These are phyloP conservation scores for Nymphalis c-album DNA, from an alignment of 2,888 invertebrate species.

Conservation along the genomic window DNA sequence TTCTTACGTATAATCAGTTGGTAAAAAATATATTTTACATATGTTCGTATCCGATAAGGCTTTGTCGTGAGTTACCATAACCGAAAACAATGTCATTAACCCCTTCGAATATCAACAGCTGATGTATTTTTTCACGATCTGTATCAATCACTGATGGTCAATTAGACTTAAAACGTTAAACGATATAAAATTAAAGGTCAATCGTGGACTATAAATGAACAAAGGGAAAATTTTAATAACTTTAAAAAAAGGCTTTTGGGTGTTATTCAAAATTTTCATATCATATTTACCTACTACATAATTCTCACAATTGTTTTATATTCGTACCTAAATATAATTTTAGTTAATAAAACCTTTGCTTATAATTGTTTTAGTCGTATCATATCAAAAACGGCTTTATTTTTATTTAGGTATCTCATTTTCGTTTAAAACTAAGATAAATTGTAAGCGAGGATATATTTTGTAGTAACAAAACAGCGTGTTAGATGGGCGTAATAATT, in stretches of 20 bases:
- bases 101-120: conserved; percentile 22
- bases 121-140: conserved; percentile 31
- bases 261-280: not conserved
- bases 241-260: conserved; percentile 1
- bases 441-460: no score
- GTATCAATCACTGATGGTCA: conserved; percentile 27
- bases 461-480: not conserved
- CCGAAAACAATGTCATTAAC: conserved; percentile 29
- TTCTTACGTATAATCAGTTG: no score
- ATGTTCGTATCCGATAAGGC: conserved; percentile 18
- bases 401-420: no score
- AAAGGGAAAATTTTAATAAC: not conserved
- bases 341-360: not conserved
- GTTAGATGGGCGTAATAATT: not conserved
- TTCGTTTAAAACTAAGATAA: no score
- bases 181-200: conserved; percentile 2
- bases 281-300: not conserved
- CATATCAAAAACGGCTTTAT: not conserved
- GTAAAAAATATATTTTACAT: conserved; percentile 3
- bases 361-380: not conserved
- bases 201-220: not conserved
- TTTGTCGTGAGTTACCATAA: conserved; percentile 27
- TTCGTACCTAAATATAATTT: not conserved
- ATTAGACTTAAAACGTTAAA: not conserved
- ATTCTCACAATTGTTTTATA: not conserved